phyloP scores from a whole-genome alignment of 2,888 invertebrate genomes.

The Helobdella robusta region DNA sequence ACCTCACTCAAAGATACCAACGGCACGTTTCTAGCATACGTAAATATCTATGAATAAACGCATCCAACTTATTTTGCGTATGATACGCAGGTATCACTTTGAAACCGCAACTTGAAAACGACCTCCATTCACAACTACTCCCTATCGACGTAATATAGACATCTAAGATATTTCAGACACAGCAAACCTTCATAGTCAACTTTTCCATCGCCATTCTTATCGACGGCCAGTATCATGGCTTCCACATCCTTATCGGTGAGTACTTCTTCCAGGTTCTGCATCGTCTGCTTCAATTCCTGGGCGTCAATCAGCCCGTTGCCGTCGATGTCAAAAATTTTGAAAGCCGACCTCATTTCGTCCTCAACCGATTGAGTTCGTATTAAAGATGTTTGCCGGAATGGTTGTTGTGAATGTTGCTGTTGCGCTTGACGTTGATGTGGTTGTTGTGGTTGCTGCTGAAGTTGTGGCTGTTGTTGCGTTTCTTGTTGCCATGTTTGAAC shows the following conservation, averaged over 20 bases:
- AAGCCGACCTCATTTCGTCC: slow-evolving; percentile 29
- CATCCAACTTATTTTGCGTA: neutral
- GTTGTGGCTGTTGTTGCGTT: neutral
- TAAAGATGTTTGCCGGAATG: neutral
- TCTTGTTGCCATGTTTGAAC: neutral
- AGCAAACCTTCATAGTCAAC: slow-evolving; percentile 30
- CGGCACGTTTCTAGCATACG: too few species aligned
- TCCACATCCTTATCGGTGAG: slow-evolving; percentile 28
- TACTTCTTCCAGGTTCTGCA: slow-evolving; percentile 27
- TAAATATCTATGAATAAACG: too few species aligned
- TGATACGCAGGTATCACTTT: neutral
- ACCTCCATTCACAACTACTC: neutral
- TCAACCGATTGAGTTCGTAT: slow-evolving; percentile 19
- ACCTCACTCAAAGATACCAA: too few species aligned
- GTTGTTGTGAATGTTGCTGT: slow-evolving; percentile 12
- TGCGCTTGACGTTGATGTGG: too few species aligned
- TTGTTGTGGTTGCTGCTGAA: neutral
- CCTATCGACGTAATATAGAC: too few species aligned
- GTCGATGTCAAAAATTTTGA: slow-evolving; percentile 28
- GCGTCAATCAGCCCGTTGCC: slow-evolving; percentile 28
- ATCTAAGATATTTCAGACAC: too few species aligned
- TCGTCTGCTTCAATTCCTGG: slow-evolving; percentile 26
- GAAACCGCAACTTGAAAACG: neutral
- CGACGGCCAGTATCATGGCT: slow-evolving; percentile 30
- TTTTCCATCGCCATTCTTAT: slow-evolving; percentile 29